phyloP scores from a whole-genome alignment of 2,113 vertebrate genomes.

The Acrocephalus arundinaceus region DNA sequence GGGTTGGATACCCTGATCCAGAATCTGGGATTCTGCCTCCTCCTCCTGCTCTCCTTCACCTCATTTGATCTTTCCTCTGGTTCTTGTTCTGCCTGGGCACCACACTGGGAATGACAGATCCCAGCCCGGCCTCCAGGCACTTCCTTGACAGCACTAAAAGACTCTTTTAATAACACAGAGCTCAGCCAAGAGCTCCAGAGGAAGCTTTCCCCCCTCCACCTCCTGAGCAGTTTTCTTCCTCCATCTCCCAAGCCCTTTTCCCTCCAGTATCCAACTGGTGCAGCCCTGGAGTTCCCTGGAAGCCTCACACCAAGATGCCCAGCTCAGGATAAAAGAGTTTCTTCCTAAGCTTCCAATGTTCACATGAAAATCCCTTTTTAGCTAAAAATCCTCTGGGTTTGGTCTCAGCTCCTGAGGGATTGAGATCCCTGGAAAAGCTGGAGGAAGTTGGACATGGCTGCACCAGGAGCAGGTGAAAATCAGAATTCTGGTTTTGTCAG shows the following conservation, averaged over 20 bases:
- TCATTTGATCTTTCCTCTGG: constrained; percentile 6
- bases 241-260: neutral
- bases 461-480: neutral
- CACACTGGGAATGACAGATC: neutral
- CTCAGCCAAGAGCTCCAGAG: neutral
- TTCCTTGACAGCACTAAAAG: neutral
- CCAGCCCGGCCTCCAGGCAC: neutral
- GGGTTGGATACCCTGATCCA: neutral
- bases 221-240: neutral
- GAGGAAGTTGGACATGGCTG: neutral
- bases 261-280: neutral
- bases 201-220: neutral
- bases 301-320: neutral
- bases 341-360: neutral
- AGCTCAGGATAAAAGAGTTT: neutral
- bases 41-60: neutral
- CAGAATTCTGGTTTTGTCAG: neutral
- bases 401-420: neutral
- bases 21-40: neutral
- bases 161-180: neutral
- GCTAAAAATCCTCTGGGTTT: neutral
- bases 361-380: neutral
- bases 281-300: neutral
- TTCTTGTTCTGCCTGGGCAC: neutral
- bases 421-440: neutral